A percentile compares a stretch with the other conserved stretches of the same genome.
phyloP scores from a whole-genome alignment of 2,888 invertebrate genomes.

The Spatulosminthurus flaviceps region DNA sequence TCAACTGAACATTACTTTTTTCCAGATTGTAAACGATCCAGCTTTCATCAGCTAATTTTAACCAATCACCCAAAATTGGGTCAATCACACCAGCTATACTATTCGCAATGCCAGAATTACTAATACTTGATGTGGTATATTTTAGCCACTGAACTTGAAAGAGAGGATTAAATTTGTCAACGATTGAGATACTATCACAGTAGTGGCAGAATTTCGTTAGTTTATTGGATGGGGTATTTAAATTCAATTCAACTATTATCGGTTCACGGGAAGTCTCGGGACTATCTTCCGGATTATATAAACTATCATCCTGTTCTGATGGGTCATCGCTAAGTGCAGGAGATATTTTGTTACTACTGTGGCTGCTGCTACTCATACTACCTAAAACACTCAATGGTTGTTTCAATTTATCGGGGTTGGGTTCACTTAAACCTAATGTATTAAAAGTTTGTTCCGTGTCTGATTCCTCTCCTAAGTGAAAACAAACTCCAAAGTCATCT shows the following conservation, averaged over 20 bases:
- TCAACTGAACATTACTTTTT: slow-evolving; percentile 48
- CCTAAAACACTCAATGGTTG: slow-evolving; percentile 14
- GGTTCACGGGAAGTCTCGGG: background rate
- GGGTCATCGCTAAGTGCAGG: slow-evolving; percentile 32
- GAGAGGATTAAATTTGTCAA: slow-evolving; percentile 50
- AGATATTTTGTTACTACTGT: slow-evolving; percentile 27
- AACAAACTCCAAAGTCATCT: slow-evolving; percentile 39
- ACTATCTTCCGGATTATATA: slow-evolving; percentile 21
- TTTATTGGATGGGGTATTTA: slow-evolving; percentile 12
- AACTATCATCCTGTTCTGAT: slow-evolving; percentile 25
- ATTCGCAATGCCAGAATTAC: background rate
- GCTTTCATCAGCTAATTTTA: slow-evolving; percentile 19
- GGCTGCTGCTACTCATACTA: slow-evolving; percentile 1
- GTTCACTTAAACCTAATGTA: slow-evolving; percentile 47
- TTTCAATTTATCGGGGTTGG: slow-evolving; percentile 48
- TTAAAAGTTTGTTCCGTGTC: slow-evolving; percentile 49
- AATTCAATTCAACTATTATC: background rate
- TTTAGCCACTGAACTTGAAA: slow-evolving; percentile 52
- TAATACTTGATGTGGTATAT: slow-evolving; percentile 4
- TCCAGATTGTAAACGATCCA: slow-evolving; percentile 45
- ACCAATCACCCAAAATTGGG: slow-evolving; percentile 20
- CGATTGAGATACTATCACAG: slow-evolving; percentile 48
- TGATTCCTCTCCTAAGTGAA: slow-evolving; percentile 50
- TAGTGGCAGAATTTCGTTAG: slow-evolving; percentile 43
- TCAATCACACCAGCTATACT: background rate